A percentile compares a stretch with the other conserved stretches of the same genome.
These are phyloP conservation scores for Rhagologus leucostigma DNA, from an alignment of 2,113 vertebrate genomes.

Conservation along the genomic window DNA sequence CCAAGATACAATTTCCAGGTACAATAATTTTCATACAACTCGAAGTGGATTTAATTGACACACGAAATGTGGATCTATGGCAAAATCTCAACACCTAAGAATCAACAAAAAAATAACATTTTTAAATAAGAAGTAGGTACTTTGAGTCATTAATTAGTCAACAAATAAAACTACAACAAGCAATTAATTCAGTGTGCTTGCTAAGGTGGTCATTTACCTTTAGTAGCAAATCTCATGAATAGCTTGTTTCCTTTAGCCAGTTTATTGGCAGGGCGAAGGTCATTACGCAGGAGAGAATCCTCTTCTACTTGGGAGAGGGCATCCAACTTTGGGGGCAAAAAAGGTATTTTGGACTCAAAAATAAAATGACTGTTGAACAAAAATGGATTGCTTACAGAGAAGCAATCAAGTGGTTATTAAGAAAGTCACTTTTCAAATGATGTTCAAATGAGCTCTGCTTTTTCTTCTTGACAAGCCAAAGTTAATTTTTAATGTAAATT, in stretches of 20 bases:
- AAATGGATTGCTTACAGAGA: background rate
- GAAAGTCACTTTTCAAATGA: background rate
- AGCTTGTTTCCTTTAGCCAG: slow-evolving; percentile 92
- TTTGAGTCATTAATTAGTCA: background rate
- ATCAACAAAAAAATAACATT: background rate
- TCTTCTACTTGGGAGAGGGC: slow-evolving; percentile 84
- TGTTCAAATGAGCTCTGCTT: background rate
- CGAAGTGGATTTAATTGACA: background rate
- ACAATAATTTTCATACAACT: background rate
- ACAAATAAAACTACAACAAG: background rate
- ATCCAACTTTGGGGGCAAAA: slow-evolving; percentile 75
- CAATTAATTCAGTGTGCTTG: background rate
- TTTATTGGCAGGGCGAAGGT: slow-evolving; percentile 84
- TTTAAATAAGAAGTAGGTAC: background rate
- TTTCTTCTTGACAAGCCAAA: background rate
- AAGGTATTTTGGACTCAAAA: slow-evolving; percentile 51
- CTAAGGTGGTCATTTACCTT: slow-evolving; percentile 74
- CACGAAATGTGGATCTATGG: background rate
- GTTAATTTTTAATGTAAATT: background rate
- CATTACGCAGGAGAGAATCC: slow-evolving; percentile 89
- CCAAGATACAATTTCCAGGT: background rate
- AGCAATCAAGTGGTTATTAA: background rate
- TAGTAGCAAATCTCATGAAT: slow-evolving; percentile 90
- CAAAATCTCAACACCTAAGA: background rate
- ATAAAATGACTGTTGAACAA: background rate